Evolutionary conservation across 2,888 invertebrate species (phyloP).

Genomic region (Lottia gigantea): DNA sequence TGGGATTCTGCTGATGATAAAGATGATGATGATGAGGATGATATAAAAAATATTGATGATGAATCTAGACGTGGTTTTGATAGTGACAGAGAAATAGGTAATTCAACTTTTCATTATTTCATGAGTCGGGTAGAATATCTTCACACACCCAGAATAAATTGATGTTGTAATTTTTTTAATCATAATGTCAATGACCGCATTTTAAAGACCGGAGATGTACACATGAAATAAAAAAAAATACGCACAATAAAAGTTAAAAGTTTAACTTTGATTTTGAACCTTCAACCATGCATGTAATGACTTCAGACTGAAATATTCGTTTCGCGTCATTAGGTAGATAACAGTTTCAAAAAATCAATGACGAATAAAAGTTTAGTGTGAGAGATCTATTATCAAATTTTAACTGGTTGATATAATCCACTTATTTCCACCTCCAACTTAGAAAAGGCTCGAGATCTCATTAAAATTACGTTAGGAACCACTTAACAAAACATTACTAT

Average conservation of each 20-base stretch:
- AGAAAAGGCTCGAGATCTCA: too few relatives aligned
- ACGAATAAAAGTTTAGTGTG: not conserved
- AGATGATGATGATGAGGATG: conserved; percentile 37
- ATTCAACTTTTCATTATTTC: not conserved
- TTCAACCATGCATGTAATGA: too few relatives aligned
- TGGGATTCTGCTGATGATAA: conserved; percentile 73
- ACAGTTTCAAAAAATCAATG: not conserved
- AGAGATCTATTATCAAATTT: not conserved
- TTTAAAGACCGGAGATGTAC: too few relatives aligned
- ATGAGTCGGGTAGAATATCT: too few relatives aligned
- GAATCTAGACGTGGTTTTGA: conserved; percentile 17
- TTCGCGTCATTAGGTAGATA: conserved; percentile 3
- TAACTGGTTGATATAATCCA: not conserved
- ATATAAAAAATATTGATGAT: conserved; percentile 59
- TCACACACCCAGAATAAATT: too few relatives aligned
- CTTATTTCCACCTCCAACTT: not conserved
- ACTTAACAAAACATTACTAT: too few relatives aligned
- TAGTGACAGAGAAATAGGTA: conserved; percentile 1
- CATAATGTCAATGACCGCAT: too few relatives aligned
- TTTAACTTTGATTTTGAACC: too few relatives aligned
- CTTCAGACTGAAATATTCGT: not conserved
- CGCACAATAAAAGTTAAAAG: too few relatives aligned
- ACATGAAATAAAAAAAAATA: too few relatives aligned
- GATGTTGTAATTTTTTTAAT: too few relatives aligned
- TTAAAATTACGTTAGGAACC: too few relatives aligned